Percentiles rank a stretch among this genome's conserved stretches.
These are phyloP conservation scores for Drosophila meridionalis DNA, from an alignment of 2,888 invertebrate genomes.

Conservation along the genomic window DNA sequence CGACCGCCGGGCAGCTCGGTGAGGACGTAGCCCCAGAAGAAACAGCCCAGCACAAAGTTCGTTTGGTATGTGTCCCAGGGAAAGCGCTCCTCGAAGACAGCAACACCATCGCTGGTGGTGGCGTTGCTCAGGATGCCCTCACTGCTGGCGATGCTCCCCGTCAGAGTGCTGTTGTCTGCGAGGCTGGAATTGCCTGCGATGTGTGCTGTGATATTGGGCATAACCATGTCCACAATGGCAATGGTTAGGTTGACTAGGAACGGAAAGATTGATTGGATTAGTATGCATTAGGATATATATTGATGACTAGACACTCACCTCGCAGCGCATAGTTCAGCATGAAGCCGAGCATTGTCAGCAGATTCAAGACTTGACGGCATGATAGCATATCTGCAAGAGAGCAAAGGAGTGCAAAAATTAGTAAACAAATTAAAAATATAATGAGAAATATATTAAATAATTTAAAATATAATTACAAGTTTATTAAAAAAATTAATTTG, in stretches of 20 bases:
- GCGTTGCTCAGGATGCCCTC: conserved; percentile 22
- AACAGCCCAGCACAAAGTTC: conserved; percentile 93
- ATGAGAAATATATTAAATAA: neutral
- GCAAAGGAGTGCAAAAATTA: neutral
- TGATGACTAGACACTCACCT: conserved; percentile 21
- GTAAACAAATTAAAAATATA: neutral
- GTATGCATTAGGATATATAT: neutral
- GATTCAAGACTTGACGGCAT: conserved; percentile 92
- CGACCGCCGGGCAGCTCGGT: conserved; percentile 96
- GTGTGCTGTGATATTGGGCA: conserved; percentile 50
- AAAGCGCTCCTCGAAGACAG: conserved; percentile 86
- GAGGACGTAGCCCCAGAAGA: conserved; percentile 96
- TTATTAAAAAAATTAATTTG: neutral
- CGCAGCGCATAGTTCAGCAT: conserved; percentile 96
- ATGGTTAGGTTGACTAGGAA: conserved; percentile 92
- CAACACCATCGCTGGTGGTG: conserved; percentile 42
- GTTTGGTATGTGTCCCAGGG: conserved; percentile 92
- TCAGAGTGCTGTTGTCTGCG: neutral
- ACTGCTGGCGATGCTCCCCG: conserved; percentile 4
- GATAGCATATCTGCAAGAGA: conserved; percentile 88
- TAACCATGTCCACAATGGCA: conserved; percentile 93
- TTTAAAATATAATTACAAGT: neutral
- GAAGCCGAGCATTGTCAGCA: conserved; percentile 94
- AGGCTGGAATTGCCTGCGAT: conserved; percentile 23
- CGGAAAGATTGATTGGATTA: neutral